Percentiles rank a stretch among this genome's conserved stretches.
These are phyloP conservation scores for Eupsilia transversa DNA, from an alignment of 2,888 invertebrate genomes.

Conservation along the genomic window DNA sequence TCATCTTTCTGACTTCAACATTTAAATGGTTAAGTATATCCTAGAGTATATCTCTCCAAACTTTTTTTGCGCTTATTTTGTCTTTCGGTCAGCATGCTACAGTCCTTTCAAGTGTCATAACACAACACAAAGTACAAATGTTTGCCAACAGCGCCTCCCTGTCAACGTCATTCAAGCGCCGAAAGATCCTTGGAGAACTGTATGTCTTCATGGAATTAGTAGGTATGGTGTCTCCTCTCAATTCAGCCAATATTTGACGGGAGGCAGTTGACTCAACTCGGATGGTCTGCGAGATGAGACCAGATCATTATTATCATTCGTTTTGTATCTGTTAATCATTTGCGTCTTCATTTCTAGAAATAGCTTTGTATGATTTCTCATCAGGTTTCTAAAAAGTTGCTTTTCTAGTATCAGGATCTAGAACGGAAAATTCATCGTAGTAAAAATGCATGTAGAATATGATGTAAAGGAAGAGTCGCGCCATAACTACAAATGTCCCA, in stretches of 20 bases:
- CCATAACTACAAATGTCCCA: not conserved
- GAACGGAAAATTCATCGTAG: not conserved
- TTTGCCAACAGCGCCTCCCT: no score
- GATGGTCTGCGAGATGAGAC: not conserved
- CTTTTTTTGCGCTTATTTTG: no score
- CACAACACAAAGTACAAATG: no score
- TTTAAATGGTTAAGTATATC: no score
- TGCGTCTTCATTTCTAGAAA: conserved; percentile 41
- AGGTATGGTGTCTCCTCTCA: not conserved
- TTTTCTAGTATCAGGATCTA: conserved; percentile 43
- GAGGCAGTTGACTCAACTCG: not conserved
- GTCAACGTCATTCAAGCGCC: not conserved
- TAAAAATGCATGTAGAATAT: not conserved
- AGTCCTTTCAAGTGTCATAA: no score
- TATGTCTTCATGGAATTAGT: not conserved
- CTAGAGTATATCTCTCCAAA: no score
- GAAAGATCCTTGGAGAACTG: not conserved
- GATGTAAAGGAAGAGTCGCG: not conserved
- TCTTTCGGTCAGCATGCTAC: no score
- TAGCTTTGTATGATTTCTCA: conserved; percentile 23
- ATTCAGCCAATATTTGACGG: conserved; percentile 10
- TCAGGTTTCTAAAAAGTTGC: conserved; percentile 35
- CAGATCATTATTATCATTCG: conserved; percentile 37
- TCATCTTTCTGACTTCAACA: no score
- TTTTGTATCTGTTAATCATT: conserved; percentile 21